phyloP scores from a whole-genome alignment of 2,888 invertebrate genomes.

The Myopa tessellatipennis region DNA sequence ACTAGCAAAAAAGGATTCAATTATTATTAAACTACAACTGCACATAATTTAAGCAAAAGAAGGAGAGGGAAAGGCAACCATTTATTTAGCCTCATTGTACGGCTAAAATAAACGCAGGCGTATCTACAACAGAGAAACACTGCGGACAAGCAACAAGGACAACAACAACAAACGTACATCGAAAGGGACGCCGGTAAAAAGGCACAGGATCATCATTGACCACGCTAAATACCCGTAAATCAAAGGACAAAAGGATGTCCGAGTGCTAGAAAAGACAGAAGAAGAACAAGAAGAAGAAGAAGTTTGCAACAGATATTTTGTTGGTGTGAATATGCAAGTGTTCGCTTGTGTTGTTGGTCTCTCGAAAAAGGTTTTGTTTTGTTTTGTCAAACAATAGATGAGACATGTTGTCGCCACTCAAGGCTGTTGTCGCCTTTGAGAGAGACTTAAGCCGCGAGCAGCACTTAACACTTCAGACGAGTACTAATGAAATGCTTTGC shows the following conservation, averaged over 20 bases:
- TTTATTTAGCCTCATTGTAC: too few species aligned
- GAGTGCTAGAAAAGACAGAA: neutral
- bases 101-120: too few species aligned
- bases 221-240: constrained; percentile 13
- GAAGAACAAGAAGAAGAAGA: too few species aligned
- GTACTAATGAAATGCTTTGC: neutral
- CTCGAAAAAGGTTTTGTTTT: constrained; percentile 21
- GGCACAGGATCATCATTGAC: neutral
- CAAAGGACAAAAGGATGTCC: neutral
- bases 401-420: constrained; percentile 49
- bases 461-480: neutral
- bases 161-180: neutral
- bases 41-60: too few species aligned
- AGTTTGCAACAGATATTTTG: too few species aligned
- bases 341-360: neutral
- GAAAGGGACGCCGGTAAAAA: neutral
- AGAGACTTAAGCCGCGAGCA: neutral
- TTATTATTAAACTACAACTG: too few species aligned
- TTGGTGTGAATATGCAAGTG: neutral
- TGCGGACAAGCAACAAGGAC: neutral
- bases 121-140: neutral
- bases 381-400: constrained; percentile 47
- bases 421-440: neutral
- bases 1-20: too few species aligned
- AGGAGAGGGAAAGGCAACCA: too few species aligned